Conservation (phyloP, 2,113 vertebrate species). For the Picathartes gymnocephalus region DNA sequence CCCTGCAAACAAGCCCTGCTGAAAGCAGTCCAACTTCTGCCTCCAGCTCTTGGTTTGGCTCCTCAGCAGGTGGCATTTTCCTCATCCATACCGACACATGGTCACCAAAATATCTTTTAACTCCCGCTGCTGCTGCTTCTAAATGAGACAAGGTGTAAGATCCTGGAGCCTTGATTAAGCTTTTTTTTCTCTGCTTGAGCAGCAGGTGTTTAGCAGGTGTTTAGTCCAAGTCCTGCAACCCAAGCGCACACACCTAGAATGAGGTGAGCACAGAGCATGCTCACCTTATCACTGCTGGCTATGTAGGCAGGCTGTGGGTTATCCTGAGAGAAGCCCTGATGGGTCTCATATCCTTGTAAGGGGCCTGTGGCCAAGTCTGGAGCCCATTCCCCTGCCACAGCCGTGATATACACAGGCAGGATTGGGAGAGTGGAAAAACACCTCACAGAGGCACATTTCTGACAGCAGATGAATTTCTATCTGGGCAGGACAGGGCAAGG, state of each 20-base stretch:
- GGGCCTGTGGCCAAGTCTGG: fast-evolving
- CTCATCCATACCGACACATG: background rate
- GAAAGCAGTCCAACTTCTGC: background rate
- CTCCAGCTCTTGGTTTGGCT: background rate
- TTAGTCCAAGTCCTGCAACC: background rate
- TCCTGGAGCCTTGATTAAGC: background rate
- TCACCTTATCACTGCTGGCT: fast-evolving
- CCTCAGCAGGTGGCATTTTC: background rate
- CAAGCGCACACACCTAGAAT: fast-evolving
- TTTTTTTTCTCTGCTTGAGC: background rate
- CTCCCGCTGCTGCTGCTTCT: background rate
- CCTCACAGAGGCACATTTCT: background rate
- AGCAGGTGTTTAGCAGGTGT: background rate
- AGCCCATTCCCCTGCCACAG: background rate
- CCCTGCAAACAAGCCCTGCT: background rate
- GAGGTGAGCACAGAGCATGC: fast-evolving
- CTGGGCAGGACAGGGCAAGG: background rate
- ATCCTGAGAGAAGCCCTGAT: background rate
- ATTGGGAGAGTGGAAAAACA: background rate
- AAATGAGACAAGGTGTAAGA: background rate
- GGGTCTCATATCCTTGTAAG: background rate
- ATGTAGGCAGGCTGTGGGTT: fast-evolving
- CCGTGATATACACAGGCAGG: fast-evolving
- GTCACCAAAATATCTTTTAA: background rate
- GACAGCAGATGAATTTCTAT: background rate